These are phyloP conservation scores for Festucalex cinctus DNA, from an alignment of 2,113 vertebrate genomes.

Conservation along the genomic window DNA sequence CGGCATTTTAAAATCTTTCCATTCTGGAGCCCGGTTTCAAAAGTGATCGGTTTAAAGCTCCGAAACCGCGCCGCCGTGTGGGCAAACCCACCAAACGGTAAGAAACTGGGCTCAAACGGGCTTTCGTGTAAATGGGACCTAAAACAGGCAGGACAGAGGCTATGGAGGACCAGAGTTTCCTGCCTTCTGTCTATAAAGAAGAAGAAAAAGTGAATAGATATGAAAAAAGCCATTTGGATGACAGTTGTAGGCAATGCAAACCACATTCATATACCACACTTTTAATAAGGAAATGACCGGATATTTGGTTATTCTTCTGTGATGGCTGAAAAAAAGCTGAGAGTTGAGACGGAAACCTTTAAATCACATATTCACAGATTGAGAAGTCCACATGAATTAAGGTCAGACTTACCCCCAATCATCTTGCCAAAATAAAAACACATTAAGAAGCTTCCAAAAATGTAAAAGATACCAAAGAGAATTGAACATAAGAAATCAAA, in stretches of 20 bases:
- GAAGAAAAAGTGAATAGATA: background rate
- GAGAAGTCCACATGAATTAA: conserved; percentile 10
- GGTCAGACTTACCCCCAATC: conserved; percentile 22
- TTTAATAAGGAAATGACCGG: background rate
- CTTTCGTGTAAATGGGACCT: too few species aligned
- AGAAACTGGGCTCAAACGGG: too few species aligned
- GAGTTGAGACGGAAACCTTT: conserved; percentile 5
- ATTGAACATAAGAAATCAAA: background rate
- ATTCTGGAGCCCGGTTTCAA: too few species aligned
- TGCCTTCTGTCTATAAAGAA: too few species aligned
- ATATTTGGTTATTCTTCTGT: conserved; percentile 33
- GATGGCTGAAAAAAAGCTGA: conserved; percentile 49
- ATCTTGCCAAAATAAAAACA: background rate
- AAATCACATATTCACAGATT: background rate
- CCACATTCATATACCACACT: conserved; percentile 70
- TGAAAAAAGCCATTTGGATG: background rate
- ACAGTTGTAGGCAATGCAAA: conserved; percentile 25
- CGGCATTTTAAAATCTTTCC: too few species aligned
- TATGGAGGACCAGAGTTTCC: too few species aligned
- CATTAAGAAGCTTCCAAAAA: background rate
- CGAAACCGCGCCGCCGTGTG: too few species aligned
- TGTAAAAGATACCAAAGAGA: background rate
- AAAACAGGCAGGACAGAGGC: too few species aligned
- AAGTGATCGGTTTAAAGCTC: too few species aligned
- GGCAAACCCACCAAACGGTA: too few species aligned